Evolutionary conservation across 2,113 vertebrate genomes (phyloP), one percentile per base, ranked within the genome.

Genomic region (Centropristis striata): DNA sequence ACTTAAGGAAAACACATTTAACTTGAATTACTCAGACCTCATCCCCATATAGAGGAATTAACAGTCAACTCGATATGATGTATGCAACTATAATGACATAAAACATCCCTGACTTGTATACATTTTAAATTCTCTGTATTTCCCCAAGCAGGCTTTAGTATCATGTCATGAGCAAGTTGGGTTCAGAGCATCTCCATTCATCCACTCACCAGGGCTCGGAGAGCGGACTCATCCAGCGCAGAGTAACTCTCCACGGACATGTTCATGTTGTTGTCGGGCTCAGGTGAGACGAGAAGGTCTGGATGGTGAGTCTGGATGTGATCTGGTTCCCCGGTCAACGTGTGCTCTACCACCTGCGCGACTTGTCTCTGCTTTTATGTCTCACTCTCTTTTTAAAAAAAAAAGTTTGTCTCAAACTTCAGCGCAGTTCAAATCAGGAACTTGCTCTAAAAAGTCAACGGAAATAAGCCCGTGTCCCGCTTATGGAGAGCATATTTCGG

Each of bases 241-340:
- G 93, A 92, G n/a, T 92, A 95, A 21, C 60, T 90, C 61, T 93
- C 93, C 71, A 81, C 13, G 12, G 94, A 93, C 93, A 94, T 94
- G 1, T 77, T 74, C 1, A 18, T 15, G 28, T 55, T 58, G 50
- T 37, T 1, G 46, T 13, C 10, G 11, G 12, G 63, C 65, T 80
- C 88, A 89, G 85, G 86, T 87, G 86, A 75, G 72, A 42, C 60
- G 12, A 37, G 36, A 14, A 28, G 36, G 2, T 66, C 14, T 36
- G 59, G 36, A n/a, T 18, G 65, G 12, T 21, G 23, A 25, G 66
- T 50, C 25, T 53, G 1, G 49, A 4, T 21, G 61, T 4, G 41
- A 41, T 42, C 13, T 50, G 51, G 16, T 32, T 20, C 50, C 4
- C 64, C 39, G 50, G 55, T 73, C 64, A 67, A 49, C 73, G 72